These are phyloP conservation scores for Myoxocephalus aenaeus DNA, from an alignment of 2,797 vertebrate genomes.

Conservation along the genomic window DNA sequence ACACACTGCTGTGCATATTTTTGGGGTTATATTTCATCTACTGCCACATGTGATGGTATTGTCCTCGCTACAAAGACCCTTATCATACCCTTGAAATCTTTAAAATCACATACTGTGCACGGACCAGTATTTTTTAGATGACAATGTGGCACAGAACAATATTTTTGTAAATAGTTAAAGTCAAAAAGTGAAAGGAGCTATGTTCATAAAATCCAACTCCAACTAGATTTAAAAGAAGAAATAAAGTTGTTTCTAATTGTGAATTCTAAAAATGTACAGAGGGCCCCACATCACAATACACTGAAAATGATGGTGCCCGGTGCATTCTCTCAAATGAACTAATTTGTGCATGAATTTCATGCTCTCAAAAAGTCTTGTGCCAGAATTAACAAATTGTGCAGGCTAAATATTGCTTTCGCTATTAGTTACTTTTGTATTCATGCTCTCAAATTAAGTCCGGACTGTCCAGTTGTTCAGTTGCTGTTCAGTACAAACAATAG, in stretches of 20 bases:
- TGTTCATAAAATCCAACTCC: not conserved
- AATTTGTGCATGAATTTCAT: not conserved
- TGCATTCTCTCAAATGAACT: not conserved
- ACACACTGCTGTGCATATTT: slow-evolving; percentile 60
- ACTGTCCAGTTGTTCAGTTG: not conserved
- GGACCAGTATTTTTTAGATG: not conserved
- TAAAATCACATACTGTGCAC: slow-evolving; percentile 3
- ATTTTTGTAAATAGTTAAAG: slow-evolving; percentile 2
- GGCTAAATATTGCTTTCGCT: not conserved
- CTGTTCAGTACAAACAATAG: not conserved
- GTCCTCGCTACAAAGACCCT: slow-evolving; percentile 54
- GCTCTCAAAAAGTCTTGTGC: not conserved
- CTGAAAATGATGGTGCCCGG: not conserved
- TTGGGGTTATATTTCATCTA: slow-evolving; percentile 66
- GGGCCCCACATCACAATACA: not conserved
- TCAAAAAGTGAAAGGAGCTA: no score
- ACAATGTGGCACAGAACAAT: slow-evolving; percentile 2
- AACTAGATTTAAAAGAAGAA: not conserved
- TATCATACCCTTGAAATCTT: slow-evolving; percentile 68
- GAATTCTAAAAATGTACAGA: not conserved
- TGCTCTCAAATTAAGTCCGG: not conserved
- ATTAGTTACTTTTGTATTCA: not conserved
- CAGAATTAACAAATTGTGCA: not conserved
- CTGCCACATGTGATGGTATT: slow-evolving; percentile 46
- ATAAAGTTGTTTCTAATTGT: not conserved